A percentile compares a stretch with the other conserved stretches of the same genome.
Evolutionary conservation across 2,113 vertebrate genomes (phyloP).

Genomic region (Psephotus haematonotus): DNA sequence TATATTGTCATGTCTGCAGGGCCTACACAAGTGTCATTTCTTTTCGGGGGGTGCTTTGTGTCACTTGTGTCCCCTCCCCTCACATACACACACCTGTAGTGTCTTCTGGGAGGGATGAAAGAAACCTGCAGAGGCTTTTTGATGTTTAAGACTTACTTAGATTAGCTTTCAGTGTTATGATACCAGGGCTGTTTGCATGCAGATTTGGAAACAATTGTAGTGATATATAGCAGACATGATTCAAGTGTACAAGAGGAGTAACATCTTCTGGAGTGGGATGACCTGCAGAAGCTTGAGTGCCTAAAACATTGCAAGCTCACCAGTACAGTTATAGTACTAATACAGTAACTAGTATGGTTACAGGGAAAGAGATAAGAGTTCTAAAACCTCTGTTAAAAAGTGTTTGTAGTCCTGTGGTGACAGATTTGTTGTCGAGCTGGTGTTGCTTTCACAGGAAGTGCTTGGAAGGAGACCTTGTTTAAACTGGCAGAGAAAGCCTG

Average conservation of each 20-base stretch:
- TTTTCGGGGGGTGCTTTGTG: background rate
- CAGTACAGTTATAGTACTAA: background rate
- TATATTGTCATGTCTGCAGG: background rate
- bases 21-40: background rate
- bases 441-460: background rate
- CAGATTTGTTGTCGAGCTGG: background rate
- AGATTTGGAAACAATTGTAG: background rate
- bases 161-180: background rate
- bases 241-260: background rate
- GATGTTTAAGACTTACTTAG: background rate
- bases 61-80: fast-evolving
- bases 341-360: background rate
- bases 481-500: background rate
- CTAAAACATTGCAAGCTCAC: background rate
- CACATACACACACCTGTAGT: background rate
- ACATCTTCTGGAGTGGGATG: background rate
- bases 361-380: background rate
- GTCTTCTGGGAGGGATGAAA: background rate
- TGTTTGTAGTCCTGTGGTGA: background rate
- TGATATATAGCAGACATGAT: background rate
- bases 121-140: background rate
- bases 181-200: background rate
- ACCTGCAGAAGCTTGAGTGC: background rate
- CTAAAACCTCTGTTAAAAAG: background rate
- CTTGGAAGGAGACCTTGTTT: slow-evolving; percentile 19